Percentiles rank a stretch among this genome's conserved stretches.
Evolutionary conservation across 2,797 vertebrate genomes (phyloP).

Genomic region (Amniataba percoides): DNA sequence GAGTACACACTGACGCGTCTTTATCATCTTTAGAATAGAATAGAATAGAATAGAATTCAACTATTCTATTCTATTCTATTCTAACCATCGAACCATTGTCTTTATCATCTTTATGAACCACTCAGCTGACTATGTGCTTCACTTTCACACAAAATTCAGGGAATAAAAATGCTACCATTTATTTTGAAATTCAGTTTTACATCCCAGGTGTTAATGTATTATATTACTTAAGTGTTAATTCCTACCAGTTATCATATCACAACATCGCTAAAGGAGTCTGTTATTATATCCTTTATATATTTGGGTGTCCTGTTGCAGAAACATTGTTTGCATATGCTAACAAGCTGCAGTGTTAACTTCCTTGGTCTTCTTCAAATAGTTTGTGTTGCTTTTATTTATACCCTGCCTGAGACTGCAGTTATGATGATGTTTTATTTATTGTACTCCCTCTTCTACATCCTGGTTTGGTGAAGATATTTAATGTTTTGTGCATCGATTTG

Average conservation of each 20-base stretch:
- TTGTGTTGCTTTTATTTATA: background rate
- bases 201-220: background rate
- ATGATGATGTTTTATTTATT: background rate
- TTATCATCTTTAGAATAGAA: too few relatives aligned
- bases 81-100: too few relatives aligned
- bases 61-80: too few relatives aligned
- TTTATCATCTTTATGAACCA: too few relatives aligned
- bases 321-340: background rate
- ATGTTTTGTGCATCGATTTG: background rate
- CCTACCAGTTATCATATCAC: too few relatives aligned
- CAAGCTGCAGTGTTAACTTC: background rate
- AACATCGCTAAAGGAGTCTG: constrained; percentile 1
- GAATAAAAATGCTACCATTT: background rate
- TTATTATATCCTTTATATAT: background rate
- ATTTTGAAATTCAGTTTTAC: too few relatives aligned
- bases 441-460: background rate
- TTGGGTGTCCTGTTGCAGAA: background rate
- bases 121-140: background rate
- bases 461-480: background rate
- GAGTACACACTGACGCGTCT: constrained; percentile 4
- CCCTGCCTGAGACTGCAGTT: background rate
- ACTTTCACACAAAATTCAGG: background rate
- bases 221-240: too few relatives aligned
- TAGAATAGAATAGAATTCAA: too few relatives aligned
- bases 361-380: background rate